Evolutionary conservation across 2,113 vertebrate genomes (phyloP).

Genomic region (Hystrix brachyura): DNA sequence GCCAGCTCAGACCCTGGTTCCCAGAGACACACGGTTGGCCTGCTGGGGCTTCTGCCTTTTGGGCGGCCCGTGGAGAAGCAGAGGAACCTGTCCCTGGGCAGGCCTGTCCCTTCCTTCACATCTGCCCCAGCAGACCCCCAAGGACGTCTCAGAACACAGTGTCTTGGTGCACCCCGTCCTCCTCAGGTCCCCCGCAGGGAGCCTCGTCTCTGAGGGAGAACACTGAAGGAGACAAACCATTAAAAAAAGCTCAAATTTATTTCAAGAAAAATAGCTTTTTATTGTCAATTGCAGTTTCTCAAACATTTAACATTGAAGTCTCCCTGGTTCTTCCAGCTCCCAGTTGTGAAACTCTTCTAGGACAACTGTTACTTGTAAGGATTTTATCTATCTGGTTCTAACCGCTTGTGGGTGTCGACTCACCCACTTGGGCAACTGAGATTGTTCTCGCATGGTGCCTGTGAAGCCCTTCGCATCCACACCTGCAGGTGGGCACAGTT

Average conservation of each 20-base stretch:
- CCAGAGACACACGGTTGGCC: background rate
- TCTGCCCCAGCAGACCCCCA: rapidly evolving
- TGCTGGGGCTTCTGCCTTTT: background rate
- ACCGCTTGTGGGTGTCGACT: background rate
- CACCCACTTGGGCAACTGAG: background rate
- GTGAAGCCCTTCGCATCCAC: rapidly evolving
- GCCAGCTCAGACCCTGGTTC: background rate
- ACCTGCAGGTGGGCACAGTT: background rate
- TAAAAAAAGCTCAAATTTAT: background rate
- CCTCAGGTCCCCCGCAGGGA: background rate
- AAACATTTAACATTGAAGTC: background rate
- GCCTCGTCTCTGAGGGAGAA: background rate
- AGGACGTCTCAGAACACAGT: background rate
- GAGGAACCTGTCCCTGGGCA: rapidly evolving
- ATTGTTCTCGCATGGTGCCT: background rate
- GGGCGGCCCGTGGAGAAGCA: background rate
- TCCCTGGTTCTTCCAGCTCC: background rate
- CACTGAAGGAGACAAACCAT: background rate
- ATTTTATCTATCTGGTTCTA: background rate
- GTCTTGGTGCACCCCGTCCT: background rate
- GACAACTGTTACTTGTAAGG: background rate
- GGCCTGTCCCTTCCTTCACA: background rate
- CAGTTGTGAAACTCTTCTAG: background rate
- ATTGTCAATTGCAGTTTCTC: background rate
- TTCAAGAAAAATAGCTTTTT: conserved; percentile 13